Evolutionary conservation across 2,888 invertebrate genomes (phyloP), one percentile per base, ranked within the genome.

Genomic region (Tridacna crocea): DNA sequence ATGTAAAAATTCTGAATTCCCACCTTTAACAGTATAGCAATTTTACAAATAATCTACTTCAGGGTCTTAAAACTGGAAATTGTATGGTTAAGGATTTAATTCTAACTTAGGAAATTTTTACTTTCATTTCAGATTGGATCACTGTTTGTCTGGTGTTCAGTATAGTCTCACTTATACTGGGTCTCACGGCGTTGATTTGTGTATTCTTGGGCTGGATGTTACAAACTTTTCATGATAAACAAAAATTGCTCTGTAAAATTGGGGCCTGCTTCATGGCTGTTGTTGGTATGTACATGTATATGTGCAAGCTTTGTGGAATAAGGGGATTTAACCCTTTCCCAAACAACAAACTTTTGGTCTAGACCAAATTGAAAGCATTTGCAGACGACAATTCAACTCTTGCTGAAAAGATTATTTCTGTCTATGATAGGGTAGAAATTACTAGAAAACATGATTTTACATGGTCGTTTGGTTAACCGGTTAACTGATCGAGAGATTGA

Each of bases 251-350:
- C 72, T 90, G 88, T 66, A 63, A 80, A 6, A 70, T 88, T 0
- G 88, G 90, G 61, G 90, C 88, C 24, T 79, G 74, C 4, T 70
- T 90, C 47, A 87, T 88, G 76, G 74, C 81, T 24, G 66, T 88
- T 75, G 87, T 89, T 10, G 88, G 91, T 90, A 84, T 72, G 87
- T 83, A 26, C 15, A 46, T n/a, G n/a, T n/a, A n/a, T n/a, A n/a
- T n/a, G n/a, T n/a, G n/a, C n/a, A n/a, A n/a, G n/a, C n/a, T n/a
- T n/a, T n/a, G n/a, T n/a, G n/a, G n/a, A n/a, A n/a, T 36, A 36
- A 36, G 2, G 36, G 36, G 2, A 8, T 36, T 36, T 2, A 36
- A 36, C 55, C 22, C 27, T 27, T n/a, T 8, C 3, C 63, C 24
- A 55, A 10, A 10, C 55, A n/a, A 55, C 2, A 55, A 55, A 55